Evolutionary conservation across 2,888 invertebrate genomes (phyloP), one percentile per base, ranked within the genome.

Genomic region (Coelinius sp.): DNA sequence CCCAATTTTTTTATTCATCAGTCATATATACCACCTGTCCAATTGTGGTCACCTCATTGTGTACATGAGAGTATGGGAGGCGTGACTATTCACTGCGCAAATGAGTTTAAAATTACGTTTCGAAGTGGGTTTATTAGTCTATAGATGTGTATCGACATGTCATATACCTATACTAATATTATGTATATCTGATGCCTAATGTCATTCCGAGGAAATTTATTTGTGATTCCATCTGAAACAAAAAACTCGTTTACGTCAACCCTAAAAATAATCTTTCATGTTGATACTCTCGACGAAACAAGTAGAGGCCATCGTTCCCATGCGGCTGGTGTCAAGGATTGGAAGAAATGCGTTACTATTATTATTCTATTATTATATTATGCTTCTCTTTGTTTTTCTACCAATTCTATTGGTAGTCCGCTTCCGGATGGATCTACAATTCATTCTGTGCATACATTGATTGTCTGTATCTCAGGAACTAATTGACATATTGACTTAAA

Each of bases 101-200:
- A 70, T 70, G 70, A 64, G 70, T 70, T 70, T 70, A 70, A 70
- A 70, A 70, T 70, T 70, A 70, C 70, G 25, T 53, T n/a, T 25
- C 25, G 56, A 70, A 14, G 44, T 56, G 14, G 53, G 53, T 65
- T 65, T 56, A 64, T 68, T 68, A 68, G 68, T 65, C 53, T 64
- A n/a, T n/a, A 64, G 70, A 70, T 70, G 24, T 27, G 25, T 64
- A 70, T 70, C 65, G 31, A 38, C 63, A 38, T n/a, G 20, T 41
- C 24, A 20, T 65, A 62, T 49, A 24, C 12, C 49, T 31, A 25
- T 59, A 31, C 59, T 31, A 12, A 46, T 69, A 63, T 62, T 59
- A 69, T 35, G 2, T 25, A 20, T 49, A 49, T 68, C 25, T 53
- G n/a, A 24, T n/a, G n/a, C n/a, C 25, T 24, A 53, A 53, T 67